A percentile compares a stretch with the other conserved stretches of the same genome.
phyloP scores from a whole-genome alignment of 2,888 invertebrate species.

The Drymonia ruficornis region DNA sequence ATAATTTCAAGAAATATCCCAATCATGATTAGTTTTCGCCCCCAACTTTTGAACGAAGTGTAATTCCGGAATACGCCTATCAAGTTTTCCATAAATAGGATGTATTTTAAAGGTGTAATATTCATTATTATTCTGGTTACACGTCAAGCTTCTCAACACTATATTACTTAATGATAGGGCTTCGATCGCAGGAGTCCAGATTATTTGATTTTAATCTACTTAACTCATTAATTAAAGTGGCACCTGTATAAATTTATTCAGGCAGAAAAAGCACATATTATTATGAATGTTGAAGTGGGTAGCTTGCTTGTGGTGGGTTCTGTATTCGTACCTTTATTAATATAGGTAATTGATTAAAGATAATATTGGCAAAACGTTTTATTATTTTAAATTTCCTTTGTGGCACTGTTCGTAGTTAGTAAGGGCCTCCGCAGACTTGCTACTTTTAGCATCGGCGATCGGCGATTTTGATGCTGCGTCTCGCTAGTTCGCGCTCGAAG shows the following conservation, averaged over 20 bases:
- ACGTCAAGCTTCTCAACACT: background rate
- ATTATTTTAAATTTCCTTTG: too few species aligned
- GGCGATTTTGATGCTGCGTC: too few species aligned
- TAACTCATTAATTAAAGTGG: background rate
- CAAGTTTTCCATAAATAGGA: conserved; percentile 34
- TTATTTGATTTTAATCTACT: background rate
- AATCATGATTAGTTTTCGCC: conserved; percentile 13
- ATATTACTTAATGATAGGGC: background rate
- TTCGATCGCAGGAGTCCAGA: background rate
- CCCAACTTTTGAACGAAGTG: conserved; percentile 13
- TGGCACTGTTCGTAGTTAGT: too few species aligned
- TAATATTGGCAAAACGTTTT: too few species aligned
- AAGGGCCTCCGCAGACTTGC: too few species aligned
- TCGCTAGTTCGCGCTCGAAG: too few species aligned
- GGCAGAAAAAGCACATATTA: background rate
- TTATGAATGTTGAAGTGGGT: too few species aligned
- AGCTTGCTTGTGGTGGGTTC: background rate
- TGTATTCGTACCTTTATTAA: too few species aligned
- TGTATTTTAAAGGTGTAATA: conserved; percentile 28
- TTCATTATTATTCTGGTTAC: conserved; percentile 17
- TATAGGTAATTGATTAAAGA: too few species aligned
- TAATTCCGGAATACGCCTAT: conserved; percentile 41
- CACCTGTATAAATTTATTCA: background rate
- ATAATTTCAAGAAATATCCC: conserved; percentile 18
- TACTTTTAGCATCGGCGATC: too few species aligned